Percentiles rank a stretch among this genome's conserved stretches.
Evolutionary conservation across 30 jellyfish, hydroid and myxozoan species (phyloP).

Genomic region (Cassiopea andromeda): DNA sequence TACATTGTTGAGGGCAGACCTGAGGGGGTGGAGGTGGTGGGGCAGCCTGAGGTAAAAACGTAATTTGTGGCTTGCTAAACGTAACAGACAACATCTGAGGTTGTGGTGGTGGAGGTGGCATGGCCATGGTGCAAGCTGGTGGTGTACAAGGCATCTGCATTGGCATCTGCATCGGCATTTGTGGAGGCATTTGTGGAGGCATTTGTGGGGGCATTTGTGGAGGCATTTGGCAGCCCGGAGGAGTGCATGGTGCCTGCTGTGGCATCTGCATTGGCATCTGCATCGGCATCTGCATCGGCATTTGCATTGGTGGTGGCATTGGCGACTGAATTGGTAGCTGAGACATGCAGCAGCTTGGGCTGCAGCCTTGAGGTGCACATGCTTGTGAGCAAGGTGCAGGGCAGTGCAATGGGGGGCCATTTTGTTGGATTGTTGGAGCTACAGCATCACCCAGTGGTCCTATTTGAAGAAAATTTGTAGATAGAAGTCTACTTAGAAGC

Average conservation of each 20-base stretch:
- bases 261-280: slow-evolving; percentile 65
- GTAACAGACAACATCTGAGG: slow-evolving; percentile 67
- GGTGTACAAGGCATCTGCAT: slow-evolving; percentile 69
- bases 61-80: slow-evolving; percentile 47
- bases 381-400: slow-evolving; percentile 79
- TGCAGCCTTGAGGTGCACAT: slow-evolving; percentile 76
- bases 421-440: slow-evolving; percentile 60
- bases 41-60: slow-evolving; percentile 58
- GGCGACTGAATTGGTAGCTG: slow-evolving; percentile 62
- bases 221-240: slow-evolving; percentile 61
- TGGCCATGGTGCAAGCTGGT: slow-evolving; percentile 56
- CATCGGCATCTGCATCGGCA: slow-evolving; percentile 38
- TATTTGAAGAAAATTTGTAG: background rate
- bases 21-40: slow-evolving; percentile 72
- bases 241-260: slow-evolving; percentile 52
- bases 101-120: slow-evolving; percentile 75
- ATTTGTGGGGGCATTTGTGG: slow-evolving; percentile 35
- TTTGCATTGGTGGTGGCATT: slow-evolving; percentile 56
- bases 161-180: slow-evolving; percentile 68
- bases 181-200: slow-evolving; percentile 57
- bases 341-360: slow-evolving; percentile 72
- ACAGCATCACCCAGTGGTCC: slow-evolving; percentile 75
- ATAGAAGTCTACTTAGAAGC: background rate
- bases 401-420: slow-evolving; percentile 78
- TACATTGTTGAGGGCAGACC: slow-evolving; percentile 67